Evolutionary conservation across 1,140 invertebrate genomes (phyloP), one percentile per base, ranked within the genome.

Genomic region (Zaprionus nigranus): DNA sequence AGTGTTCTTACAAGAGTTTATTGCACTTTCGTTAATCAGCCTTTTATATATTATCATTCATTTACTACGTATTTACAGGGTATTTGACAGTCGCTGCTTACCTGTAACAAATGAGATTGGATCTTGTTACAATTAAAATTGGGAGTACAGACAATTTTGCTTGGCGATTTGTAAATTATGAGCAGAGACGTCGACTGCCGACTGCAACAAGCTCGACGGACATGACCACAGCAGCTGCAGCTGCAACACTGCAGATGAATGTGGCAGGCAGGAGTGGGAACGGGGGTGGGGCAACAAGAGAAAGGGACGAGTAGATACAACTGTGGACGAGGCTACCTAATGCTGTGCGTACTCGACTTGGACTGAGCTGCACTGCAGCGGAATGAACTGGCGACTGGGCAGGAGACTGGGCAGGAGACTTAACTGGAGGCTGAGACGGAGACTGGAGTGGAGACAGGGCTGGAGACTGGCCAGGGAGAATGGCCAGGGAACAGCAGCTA

Each of bases 401-500:
- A n/a, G n/a, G 4, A 5, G 11, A 24, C 2, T 46, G 17, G 1
- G 3, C 46, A 1, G 46, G 20, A 49, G 11, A 22, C 46, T 11
- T 2, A 5, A 11, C 17, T 9, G 17, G 43, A 62, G 56, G 24
- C 15, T 56, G 56, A 46, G n/a, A 64, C 28, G 15, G 36, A 46
- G 46, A 51, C 11, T 12, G 46, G 12, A 1, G 9, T 3, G 46
- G 20, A 22, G 11, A 51, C 1, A 13, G 20, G 4, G 5, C 20
- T 1, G 9, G 17, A 51, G 46, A 22, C 3, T 20, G 46, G 3
- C 1, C 17, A 12, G 46, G 46, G 12, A 46, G 61, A 5, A 43
- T 61, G 60, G 57, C 34, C 66, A 69, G 72, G 71, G 70, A 75
- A 67, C 81, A 85, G 85, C 85, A 85, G 82, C 86, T 68, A 88